Conservation (phyloP, 1,140 invertebrate genomes). For the Platorchestia sp. region DNA sequence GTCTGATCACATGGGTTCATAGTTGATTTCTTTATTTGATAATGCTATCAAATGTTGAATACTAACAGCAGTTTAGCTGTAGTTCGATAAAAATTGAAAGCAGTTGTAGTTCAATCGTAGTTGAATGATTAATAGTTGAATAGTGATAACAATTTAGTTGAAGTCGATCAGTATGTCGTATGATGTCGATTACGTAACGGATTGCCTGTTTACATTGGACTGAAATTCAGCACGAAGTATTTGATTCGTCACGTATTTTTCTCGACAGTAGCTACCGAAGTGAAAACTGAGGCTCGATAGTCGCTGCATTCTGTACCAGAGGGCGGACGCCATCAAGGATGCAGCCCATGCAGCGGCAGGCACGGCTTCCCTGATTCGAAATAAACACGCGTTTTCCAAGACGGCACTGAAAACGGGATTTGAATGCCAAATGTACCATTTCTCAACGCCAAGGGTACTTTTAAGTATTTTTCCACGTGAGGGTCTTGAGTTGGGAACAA, state of each 20-base stretch:
- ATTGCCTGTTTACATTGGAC: no score
- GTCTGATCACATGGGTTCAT: no score
- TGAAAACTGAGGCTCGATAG: background rate
- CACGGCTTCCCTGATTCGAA: background rate
- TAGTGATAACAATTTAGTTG: no score
- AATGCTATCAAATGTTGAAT: no score
- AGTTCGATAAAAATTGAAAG: no score
- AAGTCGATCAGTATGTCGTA: no score
- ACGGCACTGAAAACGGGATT: background rate
- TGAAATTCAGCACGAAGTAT: background rate
- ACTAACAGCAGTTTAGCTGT: no score
- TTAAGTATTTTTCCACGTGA: background rate
- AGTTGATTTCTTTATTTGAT: no score
- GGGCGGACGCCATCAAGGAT: background rate
- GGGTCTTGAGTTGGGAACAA: background rate
- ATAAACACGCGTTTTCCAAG: background rate
- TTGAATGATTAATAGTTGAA: no score
- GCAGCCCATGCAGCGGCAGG: background rate
- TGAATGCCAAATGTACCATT: background rate
- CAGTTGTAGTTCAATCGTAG: no score
- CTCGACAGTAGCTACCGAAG: background rate
- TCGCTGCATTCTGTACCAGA: background rate
- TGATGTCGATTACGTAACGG: no score
- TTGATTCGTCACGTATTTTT: background rate
- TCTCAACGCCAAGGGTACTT: background rate